Percentiles rank a stretch among this genome's conserved stretches.
phyloP scores from a whole-genome alignment of 2,797 vertebrate species.

The Glyptemys insculpta region DNA sequence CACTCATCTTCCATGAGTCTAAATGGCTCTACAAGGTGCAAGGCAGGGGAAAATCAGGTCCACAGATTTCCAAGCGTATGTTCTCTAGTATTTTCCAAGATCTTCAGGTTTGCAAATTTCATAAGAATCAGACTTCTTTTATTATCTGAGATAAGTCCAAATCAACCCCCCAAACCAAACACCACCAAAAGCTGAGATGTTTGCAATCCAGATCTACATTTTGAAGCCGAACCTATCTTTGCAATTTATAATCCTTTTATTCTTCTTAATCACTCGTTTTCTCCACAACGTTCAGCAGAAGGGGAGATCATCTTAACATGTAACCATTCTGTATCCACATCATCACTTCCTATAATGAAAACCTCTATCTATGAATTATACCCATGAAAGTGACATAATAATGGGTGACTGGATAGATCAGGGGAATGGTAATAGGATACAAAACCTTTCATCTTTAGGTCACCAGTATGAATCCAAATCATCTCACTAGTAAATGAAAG shows the following conservation, averaged over 20 bases:
- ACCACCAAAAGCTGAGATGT: background rate
- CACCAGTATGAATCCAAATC: background rate
- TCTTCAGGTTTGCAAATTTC: background rate
- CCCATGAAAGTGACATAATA: fast-evolving
- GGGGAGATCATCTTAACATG: background rate
- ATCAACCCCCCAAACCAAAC: background rate
- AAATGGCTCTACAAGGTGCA: background rate
- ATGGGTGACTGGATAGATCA: background rate
- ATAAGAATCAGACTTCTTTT: background rate
- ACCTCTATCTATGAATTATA: background rate
- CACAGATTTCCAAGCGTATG: background rate
- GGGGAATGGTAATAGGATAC: background rate
- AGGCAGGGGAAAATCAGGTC: background rate
- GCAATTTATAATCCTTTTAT: background rate
- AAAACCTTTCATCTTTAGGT: background rate
- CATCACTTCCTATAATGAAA: constrained; percentile 2
- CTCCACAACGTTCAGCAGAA: background rate
- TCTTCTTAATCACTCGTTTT: background rate
- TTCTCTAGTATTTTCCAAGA: background rate
- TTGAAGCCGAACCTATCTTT: background rate
- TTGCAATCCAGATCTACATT: background rate
- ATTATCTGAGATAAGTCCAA: background rate
- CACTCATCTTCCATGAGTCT: background rate
- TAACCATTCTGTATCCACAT: background rate
- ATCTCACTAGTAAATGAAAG: background rate